Base-by-base conservation (phyloP, 1,140 invertebrate species). In the Zaprionus nigranus region DNA sequence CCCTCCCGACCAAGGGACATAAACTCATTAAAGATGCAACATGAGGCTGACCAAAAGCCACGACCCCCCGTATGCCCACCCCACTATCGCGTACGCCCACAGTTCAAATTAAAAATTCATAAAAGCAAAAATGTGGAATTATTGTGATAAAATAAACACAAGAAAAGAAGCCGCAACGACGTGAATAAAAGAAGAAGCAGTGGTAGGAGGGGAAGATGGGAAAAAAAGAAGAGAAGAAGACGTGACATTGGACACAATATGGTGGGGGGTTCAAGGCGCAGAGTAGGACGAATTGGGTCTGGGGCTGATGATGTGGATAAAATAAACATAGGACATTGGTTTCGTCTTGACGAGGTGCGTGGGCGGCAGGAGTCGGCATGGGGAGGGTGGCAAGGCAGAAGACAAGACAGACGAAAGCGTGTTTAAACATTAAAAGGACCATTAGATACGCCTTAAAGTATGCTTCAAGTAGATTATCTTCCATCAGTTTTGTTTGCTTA, bases 391-490 rank as follows among this genome's bases (percentile, higher is more conserved):
- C 20, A 9, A 53, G 22, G 26, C 13, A 40, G 61, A 53, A 46
- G 70, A 62, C 49, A 75, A 75, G 63, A 74, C 59, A 72, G 77
- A 81, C 68, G 85, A 90, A 88, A 82, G 85, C 86, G 85, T 90
- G 83, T 90, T 91, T 87, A 91, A 91, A 91, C 86, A 85, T 84
- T 87, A 84, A 91, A 81, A 88, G 86, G 82, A 87, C 90, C 86
- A 91, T 91, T 91, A 91, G 85, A 91, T 91, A 87, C 90, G 90
- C 90, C 90, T 91, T 91, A 91, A 91, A 91, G 90, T 90, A 91
- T 91, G 85, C 90, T 90, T 90, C 90, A 91, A 91, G 90, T 81
- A 90, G 90, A 91, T 91, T 91, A 91, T 91, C 85, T 91, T 86
- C 80, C 90, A 91, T 91, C 90, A 91, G 81, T 91, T 88, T 88